phyloP scores from a whole-genome alignment of 1,140 invertebrate genomes.

The Dendrolimus kikuchii region DNA sequence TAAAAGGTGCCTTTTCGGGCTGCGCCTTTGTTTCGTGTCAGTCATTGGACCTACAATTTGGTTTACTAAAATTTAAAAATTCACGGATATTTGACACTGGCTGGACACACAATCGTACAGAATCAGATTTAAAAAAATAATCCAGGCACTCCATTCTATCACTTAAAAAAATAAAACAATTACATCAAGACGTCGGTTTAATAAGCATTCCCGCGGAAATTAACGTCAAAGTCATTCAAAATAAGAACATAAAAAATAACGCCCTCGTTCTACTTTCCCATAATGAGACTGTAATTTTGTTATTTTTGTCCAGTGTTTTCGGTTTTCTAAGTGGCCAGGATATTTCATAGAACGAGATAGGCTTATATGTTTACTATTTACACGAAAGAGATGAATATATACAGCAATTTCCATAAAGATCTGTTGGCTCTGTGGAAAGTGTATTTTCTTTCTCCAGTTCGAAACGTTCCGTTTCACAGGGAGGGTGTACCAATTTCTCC shows the following conservation, averaged over 20 bases:
- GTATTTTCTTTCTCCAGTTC: too few relatives aligned
- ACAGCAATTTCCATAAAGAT: conserved; percentile 4
- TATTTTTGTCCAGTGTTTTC: conserved; percentile 42
- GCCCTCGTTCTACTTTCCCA: conserved; percentile 29
- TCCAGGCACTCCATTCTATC: not conserved
- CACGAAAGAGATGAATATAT: too few relatives aligned
- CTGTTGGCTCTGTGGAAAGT: too few relatives aligned
- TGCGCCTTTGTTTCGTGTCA: too few relatives aligned
- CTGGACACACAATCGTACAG: too few relatives aligned
- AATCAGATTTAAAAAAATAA: not conserved
- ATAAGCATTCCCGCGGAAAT: conserved; percentile 24
- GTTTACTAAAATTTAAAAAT: too few relatives aligned
- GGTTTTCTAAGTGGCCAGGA: conserved; percentile 41
- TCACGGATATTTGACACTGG: too few relatives aligned
- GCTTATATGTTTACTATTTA: not conserved
- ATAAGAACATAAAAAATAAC: conserved; percentile 30
- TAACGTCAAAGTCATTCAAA: conserved; percentile 18
- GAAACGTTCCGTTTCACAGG: too few relatives aligned
- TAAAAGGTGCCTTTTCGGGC: too few relatives aligned
- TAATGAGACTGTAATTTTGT: conserved; percentile 36
- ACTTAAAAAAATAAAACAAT: not conserved
- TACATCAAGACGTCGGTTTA: conserved; percentile 2
- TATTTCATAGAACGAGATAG: conserved; percentile 29
- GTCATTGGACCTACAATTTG: too few relatives aligned
- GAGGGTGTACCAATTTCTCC: too few relatives aligned